These are phyloP conservation scores for Hedychridium roseum DNA, from an alignment of 2,888 invertebrate genomes.

Conservation along the genomic window DNA sequence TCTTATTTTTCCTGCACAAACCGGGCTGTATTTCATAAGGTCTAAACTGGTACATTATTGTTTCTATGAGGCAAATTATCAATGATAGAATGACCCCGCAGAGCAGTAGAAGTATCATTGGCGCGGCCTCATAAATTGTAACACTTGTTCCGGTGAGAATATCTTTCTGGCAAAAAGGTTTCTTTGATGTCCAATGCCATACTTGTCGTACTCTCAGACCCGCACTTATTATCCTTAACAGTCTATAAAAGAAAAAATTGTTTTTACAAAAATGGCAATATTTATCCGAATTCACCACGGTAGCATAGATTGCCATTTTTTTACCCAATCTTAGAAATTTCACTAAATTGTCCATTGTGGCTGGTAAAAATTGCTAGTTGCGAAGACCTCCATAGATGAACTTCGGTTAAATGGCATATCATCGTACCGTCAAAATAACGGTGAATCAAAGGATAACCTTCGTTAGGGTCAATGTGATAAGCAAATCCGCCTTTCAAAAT, in stretches of 20 bases:
- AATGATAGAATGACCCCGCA: constrained; percentile 39
- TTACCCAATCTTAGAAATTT: constrained; percentile 50
- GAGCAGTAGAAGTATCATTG: constrained; percentile 42
- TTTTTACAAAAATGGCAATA: neutral
- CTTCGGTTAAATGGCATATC: constrained; percentile 53
- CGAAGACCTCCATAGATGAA: constrained; percentile 42
- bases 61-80: constrained; percentile 35
- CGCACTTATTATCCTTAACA: constrained; percentile 38
- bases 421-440: constrained; percentile 43
- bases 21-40: neutral
- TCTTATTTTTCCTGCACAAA: neutral
- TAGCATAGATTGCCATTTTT: neutral
- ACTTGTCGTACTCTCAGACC: constrained; percentile 46
- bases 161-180: constrained; percentile 43
- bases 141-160: constrained; percentile 42
- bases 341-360: constrained; percentile 42
- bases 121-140: constrained; percentile 47
- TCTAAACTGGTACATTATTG: constrained; percentile 1
- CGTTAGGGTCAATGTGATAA: constrained; percentile 46
- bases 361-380: constrained; percentile 31
- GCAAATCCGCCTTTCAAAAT: constrained; percentile 43
- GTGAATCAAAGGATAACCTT: constrained; percentile 47
- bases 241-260: constrained; percentile 27
- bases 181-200: constrained; percentile 42
- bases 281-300: neutral